Base-by-base conservation (phyloP, 2,113 vertebrate species). In the Perognathus longimembris region DNA sequence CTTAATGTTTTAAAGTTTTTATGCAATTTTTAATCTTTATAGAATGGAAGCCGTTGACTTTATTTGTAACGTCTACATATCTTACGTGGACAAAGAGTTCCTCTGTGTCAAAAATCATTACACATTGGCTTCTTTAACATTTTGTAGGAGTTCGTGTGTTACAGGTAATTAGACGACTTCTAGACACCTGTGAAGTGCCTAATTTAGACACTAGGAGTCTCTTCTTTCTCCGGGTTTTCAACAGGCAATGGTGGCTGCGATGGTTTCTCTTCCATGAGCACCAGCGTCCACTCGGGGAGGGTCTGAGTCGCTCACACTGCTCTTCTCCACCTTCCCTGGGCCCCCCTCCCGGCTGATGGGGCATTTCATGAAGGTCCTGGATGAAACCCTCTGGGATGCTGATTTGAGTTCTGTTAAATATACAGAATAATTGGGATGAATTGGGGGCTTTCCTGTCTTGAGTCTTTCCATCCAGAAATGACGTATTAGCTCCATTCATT, bases 361-460 rank as follows among this genome's bases (percentile, higher is more conserved):
- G n/a, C 6, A 45, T 88, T 87, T 81, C 21, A 63, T 88, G 88
- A 63, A 70, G 59, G 85, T 67, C 12, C 57, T 83, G 89, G 82
- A 57, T 71, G 22, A 38, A 77, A 36, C 40, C 34, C 61, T 88
- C 50, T 76, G 20, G 36, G 89, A 81, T 92, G 66, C 89, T 88
- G 50, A 30, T 90, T 77, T 91, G 73, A 94, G 81, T 92, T 81
- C 54, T 38, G 32, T 77, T 90, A 61, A 94, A 54, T 91, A 64
- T 40, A 57, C 79, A 85, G 59, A 76, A 75, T 63, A 67, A 76
- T 93, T 79, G 42, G 67, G 67, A 36, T 89, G 57, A 76, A 78
- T 8, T 57, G 18, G 64, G 38, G 32, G 76, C 76, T 92, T 80
- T 36, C 54, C 3, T 77, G 24, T n/a, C 50, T 38, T 34, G n/a